Percentiles rank a stretch among this genome's conserved stretches.
These are phyloP conservation scores for Azemiops feae DNA, from an alignment of 2,113 vertebrate genomes.

Conservation along the genomic window DNA sequence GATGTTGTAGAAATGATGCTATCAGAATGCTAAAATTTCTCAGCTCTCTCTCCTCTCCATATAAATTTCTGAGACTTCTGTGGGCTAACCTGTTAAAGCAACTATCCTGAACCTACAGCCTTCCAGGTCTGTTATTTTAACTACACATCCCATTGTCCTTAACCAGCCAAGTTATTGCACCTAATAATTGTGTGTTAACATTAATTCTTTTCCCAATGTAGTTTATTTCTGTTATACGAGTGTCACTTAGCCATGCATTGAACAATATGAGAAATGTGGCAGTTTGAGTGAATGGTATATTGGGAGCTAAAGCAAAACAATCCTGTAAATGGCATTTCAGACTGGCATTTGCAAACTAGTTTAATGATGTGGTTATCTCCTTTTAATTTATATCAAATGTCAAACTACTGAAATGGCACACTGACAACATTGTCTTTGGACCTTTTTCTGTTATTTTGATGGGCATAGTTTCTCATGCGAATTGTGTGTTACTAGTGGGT, in stretches of 20 bases:
- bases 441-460: neutral
- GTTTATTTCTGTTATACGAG: neutral
- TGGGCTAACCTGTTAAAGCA: neutral
- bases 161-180: neutral
- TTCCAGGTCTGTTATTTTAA: neutral
- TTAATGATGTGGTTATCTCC: neutral
- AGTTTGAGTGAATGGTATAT: constrained; percentile 44
- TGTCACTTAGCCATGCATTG: neutral
- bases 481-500: neutral
- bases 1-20: neutral
- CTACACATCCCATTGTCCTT: neutral
- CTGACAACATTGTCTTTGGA: neutral
- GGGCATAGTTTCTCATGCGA: neutral
- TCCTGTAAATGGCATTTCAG: neutral
- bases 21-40: neutral
- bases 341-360: constrained; percentile 37
- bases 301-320: constrained; percentile 26
- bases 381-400: constrained; percentile 17
- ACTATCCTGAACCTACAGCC: neutral
- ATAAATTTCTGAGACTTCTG: neutral
- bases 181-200: neutral
- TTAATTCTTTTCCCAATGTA: neutral
- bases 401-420: neutral
- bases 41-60: neutral
- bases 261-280: constrained; percentile 53